phyloP scores from a whole-genome alignment of 1,140 invertebrate genomes.

The Solenopsis invicta region DNA sequence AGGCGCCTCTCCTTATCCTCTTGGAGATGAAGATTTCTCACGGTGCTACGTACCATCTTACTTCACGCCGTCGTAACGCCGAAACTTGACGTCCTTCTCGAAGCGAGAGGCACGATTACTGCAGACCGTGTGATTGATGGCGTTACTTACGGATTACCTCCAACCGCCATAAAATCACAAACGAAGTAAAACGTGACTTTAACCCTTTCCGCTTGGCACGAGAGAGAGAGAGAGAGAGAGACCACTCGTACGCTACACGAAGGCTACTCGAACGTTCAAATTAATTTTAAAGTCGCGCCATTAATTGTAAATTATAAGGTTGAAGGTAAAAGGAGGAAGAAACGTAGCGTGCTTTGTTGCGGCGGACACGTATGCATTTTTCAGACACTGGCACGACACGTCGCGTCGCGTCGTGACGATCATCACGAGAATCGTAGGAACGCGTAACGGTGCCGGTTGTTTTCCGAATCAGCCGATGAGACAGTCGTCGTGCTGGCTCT shows the following conservation, averaged over 20 bases:
- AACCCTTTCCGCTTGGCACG: not conserved
- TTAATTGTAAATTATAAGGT: conserved; percentile 13
- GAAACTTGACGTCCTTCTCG: conserved; percentile 25
- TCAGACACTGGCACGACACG: not conserved
- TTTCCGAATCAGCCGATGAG: conserved; percentile 59
- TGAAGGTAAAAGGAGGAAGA: not conserved
- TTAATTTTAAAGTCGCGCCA: not conserved
- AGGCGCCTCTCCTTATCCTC: conserved; percentile 5
- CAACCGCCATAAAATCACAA: conserved; percentile 27
- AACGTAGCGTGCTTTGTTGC: not conserved
- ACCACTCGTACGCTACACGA: not conserved
- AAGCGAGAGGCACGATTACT: conserved; percentile 22
- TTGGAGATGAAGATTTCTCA: conserved; percentile 62
- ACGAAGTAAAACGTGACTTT: conserved; percentile 24
- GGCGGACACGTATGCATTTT: not conserved
- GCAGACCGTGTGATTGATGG: conserved; percentile 21
- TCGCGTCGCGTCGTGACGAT: conserved; percentile 6
- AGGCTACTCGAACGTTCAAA: conserved; percentile 14
- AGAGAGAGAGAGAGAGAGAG: too few species aligned
- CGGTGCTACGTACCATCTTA: conserved; percentile 38
- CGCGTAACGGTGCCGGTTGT: conserved; percentile 68
- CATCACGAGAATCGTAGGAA: conserved; percentile 50
- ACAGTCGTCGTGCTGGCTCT: conserved; percentile 30
- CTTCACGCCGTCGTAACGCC: conserved; percentile 25
- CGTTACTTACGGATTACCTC: conserved; percentile 37